Base-by-base conservation (phyloP, 2,797 vertebrate genomes). In the Sebastes elongatus region DNA sequence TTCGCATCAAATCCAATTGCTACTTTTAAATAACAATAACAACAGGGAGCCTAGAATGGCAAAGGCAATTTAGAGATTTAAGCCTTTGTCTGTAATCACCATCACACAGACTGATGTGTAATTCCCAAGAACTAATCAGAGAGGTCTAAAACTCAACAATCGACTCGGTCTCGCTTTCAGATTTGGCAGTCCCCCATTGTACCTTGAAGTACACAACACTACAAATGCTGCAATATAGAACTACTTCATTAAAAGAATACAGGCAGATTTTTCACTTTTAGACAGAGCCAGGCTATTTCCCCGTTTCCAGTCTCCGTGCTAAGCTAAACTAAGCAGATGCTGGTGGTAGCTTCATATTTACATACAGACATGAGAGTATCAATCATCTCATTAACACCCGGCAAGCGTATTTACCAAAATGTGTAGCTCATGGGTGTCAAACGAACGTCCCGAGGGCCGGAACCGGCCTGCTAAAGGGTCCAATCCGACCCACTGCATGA, bases 21-120 rank as follows among this genome's bases (percentile, higher is more conserved):
- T 73, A 67, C 72, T 87, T 79, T 91, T 78, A 88, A 88, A 84
- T 79, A 85, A 89, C 70, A 85, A 52, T 79, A 81, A 82, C 80
- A 84, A 69, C 82, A 77, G 63, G 64, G 57, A 73, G 49, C 32
- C 27, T 71, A 62, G 38, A 49, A 63, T 32, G 42, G 71, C 22
- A 80, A 33, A 72, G 22, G 74, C 55, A 80, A 80, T 86, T 81
- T 69, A 62, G 76, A 71, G 62, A 83, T 83, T 77, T 62, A 69
- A 82, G 79, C 60, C 53, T 82, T 38, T 20, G 60, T n/a, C 10
- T 78, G 46, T 82, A 80, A 89, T 88, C 71, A 86, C 27, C 76
- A 33, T 71, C 59, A 56, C 62, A 35, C 67, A 73, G 52, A 75
- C 49, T 73, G 70, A 74, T 82, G 52, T 66, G 70, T 59, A 78